A percentile compares a stretch with the other conserved stretches of the same genome.
Evolutionary conservation across 2,113 vertebrate genomes (phyloP).

Genomic region (Saguinus imperator): DNA sequence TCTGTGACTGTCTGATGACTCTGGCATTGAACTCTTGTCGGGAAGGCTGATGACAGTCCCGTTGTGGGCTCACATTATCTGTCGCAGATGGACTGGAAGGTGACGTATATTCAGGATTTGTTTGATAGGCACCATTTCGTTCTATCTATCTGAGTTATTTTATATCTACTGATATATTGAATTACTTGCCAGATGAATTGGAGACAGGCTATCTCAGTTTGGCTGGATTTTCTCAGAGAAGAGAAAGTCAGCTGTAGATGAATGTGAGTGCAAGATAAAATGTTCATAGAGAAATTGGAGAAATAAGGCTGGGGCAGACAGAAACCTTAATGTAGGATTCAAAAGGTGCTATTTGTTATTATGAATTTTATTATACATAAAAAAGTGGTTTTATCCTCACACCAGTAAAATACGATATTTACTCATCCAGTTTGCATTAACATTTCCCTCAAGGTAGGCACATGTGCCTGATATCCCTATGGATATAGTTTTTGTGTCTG

Average conservation of each 20-base stretch:
- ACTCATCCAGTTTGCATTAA: neutral
- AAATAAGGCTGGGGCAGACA: neutral
- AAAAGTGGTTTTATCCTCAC: neutral
- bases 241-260: neutral
- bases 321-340: neutral
- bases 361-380: neutral
- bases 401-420: neutral
- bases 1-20: neutral
- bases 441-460: neutral
- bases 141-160: neutral
- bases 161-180: neutral
- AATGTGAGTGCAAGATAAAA: neutral
- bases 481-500: neutral
- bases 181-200: neutral
- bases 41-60: neutral
- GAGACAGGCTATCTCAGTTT: neutral
- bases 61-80: neutral
- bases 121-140: neutral
- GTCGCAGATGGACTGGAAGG: neutral
- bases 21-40: neutral
- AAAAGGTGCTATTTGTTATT: neutral
- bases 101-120: neutral
- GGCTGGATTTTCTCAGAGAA: constrained; percentile 3
- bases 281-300: neutral
- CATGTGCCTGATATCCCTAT: too few species aligned